These are phyloP conservation scores for Gadopsis marmoratus DNA, from an alignment of 2,797 vertebrate genomes.

Conservation along the genomic window DNA sequence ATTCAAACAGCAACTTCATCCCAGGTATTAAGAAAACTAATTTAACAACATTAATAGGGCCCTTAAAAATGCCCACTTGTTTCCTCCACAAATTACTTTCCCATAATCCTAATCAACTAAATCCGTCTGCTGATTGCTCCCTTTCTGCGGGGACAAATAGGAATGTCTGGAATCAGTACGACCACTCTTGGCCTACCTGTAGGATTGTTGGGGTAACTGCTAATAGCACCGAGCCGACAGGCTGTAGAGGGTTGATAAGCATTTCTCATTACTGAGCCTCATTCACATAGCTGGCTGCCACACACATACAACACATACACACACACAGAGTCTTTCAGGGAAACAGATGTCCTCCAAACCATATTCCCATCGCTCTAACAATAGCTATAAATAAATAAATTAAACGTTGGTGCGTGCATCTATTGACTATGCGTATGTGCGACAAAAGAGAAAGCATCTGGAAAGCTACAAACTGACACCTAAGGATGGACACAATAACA, in stretches of 20 bases:
- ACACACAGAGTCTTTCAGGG: constrained; percentile 27
- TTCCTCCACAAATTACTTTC: constrained; percentile 68
- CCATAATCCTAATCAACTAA: constrained; percentile 77
- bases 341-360: constrained; percentile 64
- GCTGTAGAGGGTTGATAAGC: constrained; percentile 85
- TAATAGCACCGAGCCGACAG: constrained; percentile 76
- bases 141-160: constrained; percentile 62
- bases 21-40: constrained; percentile 69
- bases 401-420: constrained; percentile 42
- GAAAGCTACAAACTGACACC: constrained; percentile 40
- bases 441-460: constrained; percentile 48
- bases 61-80: constrained; percentile 53
- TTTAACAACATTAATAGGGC: constrained; percentile 63
- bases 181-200: constrained; percentile 76
- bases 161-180: constrained; percentile 67
- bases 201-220: constrained; percentile 71
- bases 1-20: constrained; percentile 58
- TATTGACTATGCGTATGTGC: constrained; percentile 35
- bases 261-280: constrained; percentile 81
- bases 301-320: constrained; percentile 40
- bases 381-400: constrained; percentile 71
- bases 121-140: constrained; percentile 66
- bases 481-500: constrained; percentile 31
- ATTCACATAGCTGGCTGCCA: constrained; percentile 59
- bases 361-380: constrained; percentile 57